phyloP scores from a whole-genome alignment of 2,888 invertebrate species.

The Trachelus troglodyta region DNA sequence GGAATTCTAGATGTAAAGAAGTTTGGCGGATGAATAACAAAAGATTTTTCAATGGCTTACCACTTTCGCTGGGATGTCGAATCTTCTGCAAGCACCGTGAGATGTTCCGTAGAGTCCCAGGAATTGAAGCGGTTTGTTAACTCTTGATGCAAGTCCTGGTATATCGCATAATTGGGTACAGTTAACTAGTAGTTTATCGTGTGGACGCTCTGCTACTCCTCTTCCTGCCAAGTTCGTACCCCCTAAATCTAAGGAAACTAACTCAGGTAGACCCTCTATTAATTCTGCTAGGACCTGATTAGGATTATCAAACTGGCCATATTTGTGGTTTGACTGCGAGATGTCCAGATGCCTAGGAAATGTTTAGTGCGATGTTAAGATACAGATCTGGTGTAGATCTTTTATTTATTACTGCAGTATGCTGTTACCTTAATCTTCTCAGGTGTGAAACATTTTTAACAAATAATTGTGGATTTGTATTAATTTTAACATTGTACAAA shows the following conservation, averaged over 20 bases:
- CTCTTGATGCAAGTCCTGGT: constrained; percentile 84
- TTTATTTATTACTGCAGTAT: neutral
- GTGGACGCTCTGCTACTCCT: constrained; percentile 74
- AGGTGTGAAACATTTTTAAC: constrained; percentile 64
- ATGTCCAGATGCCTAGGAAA: constrained; percentile 83
- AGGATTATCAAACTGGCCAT: constrained; percentile 81
- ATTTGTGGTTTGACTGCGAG: constrained; percentile 78
- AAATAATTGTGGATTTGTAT: constrained; percentile 51
- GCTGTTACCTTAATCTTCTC: constrained; percentile 67
- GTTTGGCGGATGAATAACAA: neutral
- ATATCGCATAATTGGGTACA: constrained; percentile 74
- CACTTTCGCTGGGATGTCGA: constrained; percentile 90
- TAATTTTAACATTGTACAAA: constrained; percentile 78
- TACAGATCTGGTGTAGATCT: neutral
- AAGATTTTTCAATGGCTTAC: constrained; percentile 67
- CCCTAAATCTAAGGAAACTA: constrained; percentile 92
- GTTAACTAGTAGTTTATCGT: constrained; percentile 29
- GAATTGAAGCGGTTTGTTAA: constrained; percentile 84
- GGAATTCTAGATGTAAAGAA: neutral
- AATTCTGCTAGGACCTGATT: constrained; percentile 79
- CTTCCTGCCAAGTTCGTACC: constrained; percentile 95
- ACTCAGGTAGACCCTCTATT: constrained; percentile 77
- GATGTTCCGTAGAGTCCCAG: constrained; percentile 92
- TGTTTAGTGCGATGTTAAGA: neutral
- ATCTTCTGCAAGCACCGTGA: constrained; percentile 89